Percentiles rank a stretch among this genome's conserved stretches.
Conservation (phyloP, 2,797 vertebrate genomes). For the Diplodus sargus region DNA sequence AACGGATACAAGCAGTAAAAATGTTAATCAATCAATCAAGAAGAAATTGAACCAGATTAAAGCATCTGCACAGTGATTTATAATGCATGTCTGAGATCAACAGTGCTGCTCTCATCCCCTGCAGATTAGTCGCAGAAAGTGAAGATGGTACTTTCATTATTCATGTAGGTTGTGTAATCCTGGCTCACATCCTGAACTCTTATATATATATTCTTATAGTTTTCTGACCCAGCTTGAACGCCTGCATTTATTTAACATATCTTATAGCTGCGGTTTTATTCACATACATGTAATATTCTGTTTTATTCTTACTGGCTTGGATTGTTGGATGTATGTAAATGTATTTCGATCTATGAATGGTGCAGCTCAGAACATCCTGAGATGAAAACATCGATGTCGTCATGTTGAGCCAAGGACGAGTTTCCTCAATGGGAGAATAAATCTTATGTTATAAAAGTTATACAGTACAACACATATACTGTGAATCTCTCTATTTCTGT, state of each 20-base stretch:
- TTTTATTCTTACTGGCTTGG: too few relatives aligned
- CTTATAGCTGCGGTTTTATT: too few relatives aligned
- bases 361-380: too few relatives aligned
- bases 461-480: background rate
- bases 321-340: too few relatives aligned
- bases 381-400: background rate
- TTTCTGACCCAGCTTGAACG: too few relatives aligned
- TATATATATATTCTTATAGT: background rate
- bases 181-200: background rate
- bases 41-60: too few relatives aligned
- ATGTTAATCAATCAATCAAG: too few relatives aligned
- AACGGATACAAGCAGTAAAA: too few relatives aligned
- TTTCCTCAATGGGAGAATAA: background rate
- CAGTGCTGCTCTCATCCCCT: too few relatives aligned
- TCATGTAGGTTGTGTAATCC: background rate
- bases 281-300: too few relatives aligned
- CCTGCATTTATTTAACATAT: too few relatives aligned
- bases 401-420: background rate
- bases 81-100: too few relatives aligned
- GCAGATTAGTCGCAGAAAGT: background rate
- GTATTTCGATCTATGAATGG: background rate
- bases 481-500: background rate
- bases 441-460: background rate
- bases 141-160: background rate
- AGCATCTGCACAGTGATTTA: background rate